Percentiles rank a stretch among this genome's conserved stretches.
Evolutionary conservation across 1,140 invertebrate genomes (phyloP).

Genomic region (Hypothenemus hampei): DNA sequence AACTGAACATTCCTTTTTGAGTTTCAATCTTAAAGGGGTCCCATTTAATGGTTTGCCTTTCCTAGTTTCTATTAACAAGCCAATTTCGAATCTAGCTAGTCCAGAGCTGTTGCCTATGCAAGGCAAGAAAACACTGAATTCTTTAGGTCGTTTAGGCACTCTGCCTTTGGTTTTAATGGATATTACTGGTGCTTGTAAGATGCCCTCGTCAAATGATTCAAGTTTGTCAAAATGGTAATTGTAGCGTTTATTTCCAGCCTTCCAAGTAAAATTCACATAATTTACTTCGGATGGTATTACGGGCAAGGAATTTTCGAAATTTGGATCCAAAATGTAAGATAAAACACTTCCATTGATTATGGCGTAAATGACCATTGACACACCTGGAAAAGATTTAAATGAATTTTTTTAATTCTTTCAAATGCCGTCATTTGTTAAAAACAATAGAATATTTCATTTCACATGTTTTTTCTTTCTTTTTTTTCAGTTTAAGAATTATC

Average conservation of each 20-base stretch:
- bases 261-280: constrained; percentile 90
- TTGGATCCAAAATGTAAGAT: constrained; percentile 80
- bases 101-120: constrained; percentile 86
- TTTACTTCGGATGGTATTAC: constrained; percentile 86
- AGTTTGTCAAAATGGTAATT: constrained; percentile 82
- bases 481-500: too few species aligned
- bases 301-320: constrained; percentile 82
- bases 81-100: constrained; percentile 82
- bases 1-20: constrained; percentile 82
- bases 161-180: constrained; percentile 79
- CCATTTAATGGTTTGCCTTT: constrained; percentile 74
- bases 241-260: constrained; percentile 78
- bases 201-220: constrained; percentile 75
- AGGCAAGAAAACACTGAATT: constrained; percentile 86
- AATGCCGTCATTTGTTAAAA: neutral
- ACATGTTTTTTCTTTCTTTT: too few species aligned
- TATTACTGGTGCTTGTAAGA: constrained; percentile 77
- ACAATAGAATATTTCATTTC: too few species aligned
- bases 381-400: constrained; percentile 57
- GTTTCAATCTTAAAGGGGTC: constrained; percentile 81
- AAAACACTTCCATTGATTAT: constrained; percentile 80
- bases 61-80: constrained; percentile 76
- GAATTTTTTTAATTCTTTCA: neutral
- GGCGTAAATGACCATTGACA: constrained; percentile 82
- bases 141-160: constrained; percentile 80